phyloP scores from a whole-genome alignment of 2,113 vertebrate genomes.

The Elephas maximus region DNA sequence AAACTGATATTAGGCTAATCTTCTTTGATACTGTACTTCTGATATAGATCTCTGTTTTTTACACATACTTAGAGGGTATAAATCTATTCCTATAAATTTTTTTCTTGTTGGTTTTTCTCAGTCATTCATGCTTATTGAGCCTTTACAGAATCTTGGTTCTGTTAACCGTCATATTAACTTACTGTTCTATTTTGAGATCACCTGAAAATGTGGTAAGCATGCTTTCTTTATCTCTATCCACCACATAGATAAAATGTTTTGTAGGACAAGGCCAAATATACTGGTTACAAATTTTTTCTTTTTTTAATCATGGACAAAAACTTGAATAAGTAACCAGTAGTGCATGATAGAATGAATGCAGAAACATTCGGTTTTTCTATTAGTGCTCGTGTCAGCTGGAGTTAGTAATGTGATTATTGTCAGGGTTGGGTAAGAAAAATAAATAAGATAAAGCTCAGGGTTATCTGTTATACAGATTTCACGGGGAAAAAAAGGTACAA shows the following conservation, averaged over 20 bases:
- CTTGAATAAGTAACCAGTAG: constrained; percentile 18
- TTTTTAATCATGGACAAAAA: neutral
- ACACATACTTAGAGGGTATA: constrained; percentile 8
- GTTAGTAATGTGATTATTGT: constrained; percentile 16
- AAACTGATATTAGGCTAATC: neutral
- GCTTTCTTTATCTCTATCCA: constrained; percentile 34
- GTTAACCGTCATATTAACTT: constrained; percentile 55
- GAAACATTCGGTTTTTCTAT: neutral
- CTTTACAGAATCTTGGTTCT: constrained; percentile 39
- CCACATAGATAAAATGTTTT: constrained; percentile 12
- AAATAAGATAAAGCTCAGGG: neutral
- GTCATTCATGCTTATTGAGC: neutral
- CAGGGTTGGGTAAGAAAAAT: neutral
- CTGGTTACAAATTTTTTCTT: neutral
- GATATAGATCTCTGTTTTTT: neutral
- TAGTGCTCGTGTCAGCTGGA: neutral
- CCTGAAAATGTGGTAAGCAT: constrained; percentile 41
- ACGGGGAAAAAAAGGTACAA: neutral
- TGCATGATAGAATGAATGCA: neutral
- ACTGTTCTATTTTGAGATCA: constrained; percentile 10
- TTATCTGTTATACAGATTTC: neutral
- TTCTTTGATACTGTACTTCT: neutral
- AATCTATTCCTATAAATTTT: constrained; percentile 9
- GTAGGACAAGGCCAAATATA: neutral
- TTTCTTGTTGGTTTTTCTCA: neutral